Conservation (phyloP, 1,140 invertebrate genomes). For the Odontomachus brunneus region DNA sequence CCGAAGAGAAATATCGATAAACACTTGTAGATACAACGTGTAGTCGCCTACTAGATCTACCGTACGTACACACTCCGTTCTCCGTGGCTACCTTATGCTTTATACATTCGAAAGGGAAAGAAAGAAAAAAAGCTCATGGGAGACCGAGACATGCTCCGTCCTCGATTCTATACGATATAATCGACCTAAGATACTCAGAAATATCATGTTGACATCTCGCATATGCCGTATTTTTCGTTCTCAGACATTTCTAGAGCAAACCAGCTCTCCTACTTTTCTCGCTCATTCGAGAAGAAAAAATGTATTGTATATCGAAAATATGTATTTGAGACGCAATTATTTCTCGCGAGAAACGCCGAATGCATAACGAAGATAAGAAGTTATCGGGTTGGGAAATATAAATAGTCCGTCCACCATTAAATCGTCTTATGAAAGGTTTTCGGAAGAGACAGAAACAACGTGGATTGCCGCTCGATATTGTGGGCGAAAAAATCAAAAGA, state of each 20-base stretch:
- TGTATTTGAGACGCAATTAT: neutral
- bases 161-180: slow-evolving; percentile 34
- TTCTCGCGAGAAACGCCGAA: neutral
- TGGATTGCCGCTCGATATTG: slow-evolving; percentile 12
- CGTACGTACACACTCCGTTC: slow-evolving; percentile 20
- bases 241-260: neutral
- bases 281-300: neutral
- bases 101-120: slow-evolving; percentile 40
- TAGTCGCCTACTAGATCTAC: slow-evolving; percentile 41
- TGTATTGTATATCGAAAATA: too few relatives aligned
- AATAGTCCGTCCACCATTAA: neutral
- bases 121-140: neutral
- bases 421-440: neutral
- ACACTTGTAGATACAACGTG: slow-evolving; percentile 58
- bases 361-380: neutral
- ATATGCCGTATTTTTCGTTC: slow-evolving; percentile 5
- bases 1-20: slow-evolving; percentile 48
- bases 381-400: neutral
- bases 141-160: neutral
- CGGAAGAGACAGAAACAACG: neutral
- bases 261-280: neutral
- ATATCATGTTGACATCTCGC: neutral
- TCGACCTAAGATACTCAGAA: slow-evolving; percentile 27
- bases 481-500: neutral
- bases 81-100: slow-evolving; percentile 48